phyloP scores from a whole-genome alignment of 2,113 vertebrate genomes.

The Nesoenas mayeri region DNA sequence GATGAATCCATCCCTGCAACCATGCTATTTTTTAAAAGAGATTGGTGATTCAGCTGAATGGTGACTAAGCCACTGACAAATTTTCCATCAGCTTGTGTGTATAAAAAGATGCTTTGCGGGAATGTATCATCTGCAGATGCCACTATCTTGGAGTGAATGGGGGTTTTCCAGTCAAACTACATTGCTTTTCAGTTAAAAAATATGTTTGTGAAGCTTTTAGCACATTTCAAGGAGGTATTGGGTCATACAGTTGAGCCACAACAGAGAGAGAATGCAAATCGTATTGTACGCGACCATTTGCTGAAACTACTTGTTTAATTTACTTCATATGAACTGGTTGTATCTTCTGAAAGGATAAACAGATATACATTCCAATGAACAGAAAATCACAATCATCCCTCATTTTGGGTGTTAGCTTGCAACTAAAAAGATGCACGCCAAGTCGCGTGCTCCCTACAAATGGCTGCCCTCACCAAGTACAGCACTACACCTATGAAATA shows the following conservation, averaged over 20 bases:
- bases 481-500: fast-evolving
- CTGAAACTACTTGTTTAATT: not conserved
- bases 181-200: not conserved
- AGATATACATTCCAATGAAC: not conserved
- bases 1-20: not conserved
- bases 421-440: not conserved
- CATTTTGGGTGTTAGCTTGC: not conserved
- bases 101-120: constrained; percentile 34
- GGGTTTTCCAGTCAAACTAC: not conserved
- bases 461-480: not conserved
- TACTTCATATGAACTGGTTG: not conserved
- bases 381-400: not conserved
- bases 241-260: not conserved
- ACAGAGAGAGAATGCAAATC: not conserved
- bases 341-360: not conserved
- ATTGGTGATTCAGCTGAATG: constrained; percentile 35
- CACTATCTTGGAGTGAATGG: not conserved
- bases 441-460: not conserved
- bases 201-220: not conserved
- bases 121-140: not conserved
- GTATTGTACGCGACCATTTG: not conserved
- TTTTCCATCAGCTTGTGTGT: not conserved
- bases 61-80: constrained; percentile 46
- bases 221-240: not conserved
- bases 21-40: constrained; percentile 15